Evolutionary conservation across 2,113 vertebrate genomes (phyloP).

Genomic region (Otocyon megalotis): DNA sequence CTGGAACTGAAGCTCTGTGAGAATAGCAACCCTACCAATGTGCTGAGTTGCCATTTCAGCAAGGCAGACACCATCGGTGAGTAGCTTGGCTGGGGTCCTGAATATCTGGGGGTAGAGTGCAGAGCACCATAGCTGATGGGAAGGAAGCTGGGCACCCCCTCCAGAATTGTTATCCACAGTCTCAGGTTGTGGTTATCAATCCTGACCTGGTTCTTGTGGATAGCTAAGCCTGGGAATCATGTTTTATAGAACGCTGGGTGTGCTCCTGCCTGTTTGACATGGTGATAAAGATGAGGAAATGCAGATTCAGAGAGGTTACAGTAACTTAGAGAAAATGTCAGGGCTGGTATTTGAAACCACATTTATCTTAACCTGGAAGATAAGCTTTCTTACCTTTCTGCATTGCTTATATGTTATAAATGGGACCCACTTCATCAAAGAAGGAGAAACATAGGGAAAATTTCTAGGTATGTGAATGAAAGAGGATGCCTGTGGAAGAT

Average conservation of each 20-base stretch:
- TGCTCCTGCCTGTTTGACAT: not conserved
- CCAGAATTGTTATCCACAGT: not conserved
- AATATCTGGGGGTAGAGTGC: not conserved
- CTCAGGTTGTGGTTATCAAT: not conserved
- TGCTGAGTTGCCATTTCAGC: conserved; percentile 95
- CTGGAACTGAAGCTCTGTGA: conserved; percentile 97
- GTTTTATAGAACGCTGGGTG: not conserved
- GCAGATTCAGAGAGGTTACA: not conserved
- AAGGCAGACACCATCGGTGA: conserved; percentile 98
- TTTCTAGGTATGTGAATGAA: not conserved
- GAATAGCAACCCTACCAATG: conserved; percentile 93
- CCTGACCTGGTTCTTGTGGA: not conserved
- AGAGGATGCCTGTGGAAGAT: not conserved
- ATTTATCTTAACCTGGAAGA: not conserved
- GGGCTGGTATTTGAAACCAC: not conserved
- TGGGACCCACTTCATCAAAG: not conserved
- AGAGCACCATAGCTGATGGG: not conserved
- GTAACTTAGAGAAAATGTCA: not conserved
- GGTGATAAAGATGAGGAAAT: not conserved
- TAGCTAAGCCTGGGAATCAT: not conserved
- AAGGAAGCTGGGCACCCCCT: not conserved
- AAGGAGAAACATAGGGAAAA: not conserved
- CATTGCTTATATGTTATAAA: not conserved
- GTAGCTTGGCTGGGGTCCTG: conserved; percentile 43
- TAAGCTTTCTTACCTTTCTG: not conserved